Percentiles rank a stretch among this genome's conserved stretches.
Conservation (phyloP, 2,888 invertebrate genomes). For the Ectemnius continuus region DNA sequence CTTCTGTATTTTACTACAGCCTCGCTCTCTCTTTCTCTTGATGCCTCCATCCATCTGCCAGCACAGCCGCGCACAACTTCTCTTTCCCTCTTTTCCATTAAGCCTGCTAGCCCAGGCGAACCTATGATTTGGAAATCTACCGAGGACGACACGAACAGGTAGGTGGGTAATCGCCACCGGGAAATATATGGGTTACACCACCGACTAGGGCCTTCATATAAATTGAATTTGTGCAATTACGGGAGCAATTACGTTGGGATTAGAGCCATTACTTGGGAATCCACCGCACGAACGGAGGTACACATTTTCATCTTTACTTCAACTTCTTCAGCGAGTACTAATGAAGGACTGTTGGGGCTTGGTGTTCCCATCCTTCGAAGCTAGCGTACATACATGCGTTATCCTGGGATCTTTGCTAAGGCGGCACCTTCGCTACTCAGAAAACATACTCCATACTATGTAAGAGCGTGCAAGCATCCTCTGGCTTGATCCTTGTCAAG, state of each 20-base stretch:
- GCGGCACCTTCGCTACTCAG: not conserved
- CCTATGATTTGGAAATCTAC: slow-evolving; percentile 68
- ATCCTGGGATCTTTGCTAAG: not conserved
- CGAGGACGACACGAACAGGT: slow-evolving; percentile 54
- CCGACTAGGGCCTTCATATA: slow-evolving; percentile 69
- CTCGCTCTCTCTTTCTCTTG: slow-evolving; percentile 15
- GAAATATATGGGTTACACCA: slow-evolving; percentile 69
- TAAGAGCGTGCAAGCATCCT: not conserved
- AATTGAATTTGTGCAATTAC: slow-evolving; percentile 76
- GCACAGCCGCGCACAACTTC: slow-evolving; percentile 8
- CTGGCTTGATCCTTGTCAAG: not conserved
- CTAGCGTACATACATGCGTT: not conserved
- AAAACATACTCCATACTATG: not conserved
- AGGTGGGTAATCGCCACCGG: slow-evolving; percentile 48
- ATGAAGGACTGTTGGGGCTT: slow-evolving; percentile 25
- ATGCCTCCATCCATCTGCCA: slow-evolving; percentile 27
- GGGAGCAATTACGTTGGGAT: slow-evolving; percentile 74
- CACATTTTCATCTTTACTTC: slow-evolving; percentile 33
- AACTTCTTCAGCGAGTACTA: slow-evolving; percentile 37
- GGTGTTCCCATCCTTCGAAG: not conserved
- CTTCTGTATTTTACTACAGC: slow-evolving; percentile 14
- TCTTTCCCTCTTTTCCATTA: slow-evolving; percentile 66
- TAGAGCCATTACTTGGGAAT: slow-evolving; percentile 70
- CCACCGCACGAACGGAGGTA: slow-evolving; percentile 24
- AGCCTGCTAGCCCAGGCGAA: slow-evolving; percentile 47